Conservation (phyloP, 2,888 invertebrate genomes). For the Habrosyne pyritoides region DNA sequence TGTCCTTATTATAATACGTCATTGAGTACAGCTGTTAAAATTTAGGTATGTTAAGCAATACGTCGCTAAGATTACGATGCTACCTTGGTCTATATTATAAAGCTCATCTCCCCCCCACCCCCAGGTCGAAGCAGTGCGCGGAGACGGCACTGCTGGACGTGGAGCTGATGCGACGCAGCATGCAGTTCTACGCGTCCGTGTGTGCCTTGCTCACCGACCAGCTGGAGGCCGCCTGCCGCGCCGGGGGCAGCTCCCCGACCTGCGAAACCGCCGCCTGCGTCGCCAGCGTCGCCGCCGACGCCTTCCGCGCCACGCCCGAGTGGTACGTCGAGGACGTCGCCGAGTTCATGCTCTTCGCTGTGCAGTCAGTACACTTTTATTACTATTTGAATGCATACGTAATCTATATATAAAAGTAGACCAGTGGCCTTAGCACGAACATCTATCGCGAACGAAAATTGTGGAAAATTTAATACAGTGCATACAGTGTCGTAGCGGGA, state of each 20-base stretch:
- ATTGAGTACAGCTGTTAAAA: too few relatives aligned
- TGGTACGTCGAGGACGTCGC: conserved; percentile 99
- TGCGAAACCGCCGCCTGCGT: conserved; percentile 27
- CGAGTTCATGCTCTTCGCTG: conserved; percentile 95
- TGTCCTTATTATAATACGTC: too few relatives aligned
- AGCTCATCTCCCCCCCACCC: not conserved
- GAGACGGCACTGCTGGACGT: conserved; percentile 95
- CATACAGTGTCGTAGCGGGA: too few relatives aligned
- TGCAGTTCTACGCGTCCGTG: conserved; percentile 94
- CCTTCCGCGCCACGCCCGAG: conserved; percentile 96
- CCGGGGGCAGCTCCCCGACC: not conserved
- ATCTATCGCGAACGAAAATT: too few relatives aligned
- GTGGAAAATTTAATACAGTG: too few relatives aligned
- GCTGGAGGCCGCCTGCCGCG: conserved; percentile 85
- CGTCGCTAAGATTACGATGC: too few relatives aligned
- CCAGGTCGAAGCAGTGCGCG: conserved; percentile 94
- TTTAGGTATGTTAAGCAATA: too few relatives aligned
- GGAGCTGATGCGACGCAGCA: conserved; percentile 89
- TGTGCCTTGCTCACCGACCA: conserved; percentile 90
- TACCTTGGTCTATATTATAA: too few relatives aligned
- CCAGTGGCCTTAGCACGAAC: too few relatives aligned
- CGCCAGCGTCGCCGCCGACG: conserved; percentile 63
- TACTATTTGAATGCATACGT: too few relatives aligned
- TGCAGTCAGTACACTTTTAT: conserved; percentile 88
- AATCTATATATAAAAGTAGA: too few relatives aligned